Conservation (phyloP, 2,888 invertebrate genomes). For the Diarsia rubi region DNA sequence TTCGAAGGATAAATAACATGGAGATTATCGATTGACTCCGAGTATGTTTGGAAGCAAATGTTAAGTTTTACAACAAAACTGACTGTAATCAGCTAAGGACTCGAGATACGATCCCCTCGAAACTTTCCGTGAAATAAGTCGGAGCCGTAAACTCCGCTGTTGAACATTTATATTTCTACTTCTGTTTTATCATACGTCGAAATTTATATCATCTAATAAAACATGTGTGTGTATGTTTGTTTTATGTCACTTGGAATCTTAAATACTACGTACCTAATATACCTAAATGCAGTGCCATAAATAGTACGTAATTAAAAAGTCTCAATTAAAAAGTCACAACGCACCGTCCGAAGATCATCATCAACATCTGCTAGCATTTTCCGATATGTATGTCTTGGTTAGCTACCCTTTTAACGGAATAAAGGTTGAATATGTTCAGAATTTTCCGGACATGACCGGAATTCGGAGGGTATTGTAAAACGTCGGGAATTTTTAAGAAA, state of each 20-base stretch:
- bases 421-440: neutral
- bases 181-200: constrained; percentile 47
- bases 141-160: constrained; percentile 61
- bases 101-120: constrained; percentile 64
- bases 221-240: constrained; percentile 16
- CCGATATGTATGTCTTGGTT: neutral
- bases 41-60: constrained; percentile 67
- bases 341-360: neutral
- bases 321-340: neutral
- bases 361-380: neutral
- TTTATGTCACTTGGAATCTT: constrained; percentile 5
- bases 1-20: constrained; percentile 40
- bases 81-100: constrained; percentile 74
- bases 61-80: constrained; percentile 72
- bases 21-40: constrained; percentile 60
- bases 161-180: constrained; percentile 65
- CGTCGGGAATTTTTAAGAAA: too few relatives aligned
- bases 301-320: neutral
- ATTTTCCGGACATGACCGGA: too few relatives aligned
- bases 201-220: constrained; percentile 26
- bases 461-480: too few relatives aligned
- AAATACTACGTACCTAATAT: neutral
- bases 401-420: neutral
- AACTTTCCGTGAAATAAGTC: constrained; percentile 72
- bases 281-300: neutral